Percentiles rank a stretch among this genome's conserved stretches.
Evolutionary conservation across 2,113 vertebrate species (phyloP).

Genomic region (Desmodus rotundus): DNA sequence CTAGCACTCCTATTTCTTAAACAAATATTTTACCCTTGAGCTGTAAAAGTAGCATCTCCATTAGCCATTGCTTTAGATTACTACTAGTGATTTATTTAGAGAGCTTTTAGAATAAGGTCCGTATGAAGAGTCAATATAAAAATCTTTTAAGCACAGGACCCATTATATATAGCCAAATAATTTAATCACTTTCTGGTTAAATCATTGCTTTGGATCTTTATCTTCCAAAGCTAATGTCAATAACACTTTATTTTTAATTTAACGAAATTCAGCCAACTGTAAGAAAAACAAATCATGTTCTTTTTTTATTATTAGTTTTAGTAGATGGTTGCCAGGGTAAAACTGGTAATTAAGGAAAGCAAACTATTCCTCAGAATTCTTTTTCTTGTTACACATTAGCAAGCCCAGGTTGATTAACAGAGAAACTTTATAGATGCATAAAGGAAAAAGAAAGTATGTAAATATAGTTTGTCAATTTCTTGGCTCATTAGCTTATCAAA

Average conservation of each 20-base stretch:
- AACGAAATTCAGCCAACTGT: constrained; percentile 30
- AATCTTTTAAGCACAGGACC: neutral
- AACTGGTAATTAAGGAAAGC: neutral
- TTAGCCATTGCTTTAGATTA: neutral
- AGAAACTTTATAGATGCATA: neutral
- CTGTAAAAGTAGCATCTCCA: constrained; percentile 5
- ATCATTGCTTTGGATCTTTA: constrained; percentile 42
- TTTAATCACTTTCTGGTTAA: constrained; percentile 60
- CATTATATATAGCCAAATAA: neutral
- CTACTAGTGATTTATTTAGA: neutral
- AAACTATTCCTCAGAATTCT: neutral
- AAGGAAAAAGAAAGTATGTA: neutral
- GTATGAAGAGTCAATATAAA: neutral
- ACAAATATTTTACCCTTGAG: constrained; percentile 56
- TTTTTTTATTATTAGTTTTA: constrained; percentile 36
- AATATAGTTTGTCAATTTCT: constrained; percentile 16
- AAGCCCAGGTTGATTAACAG: neutral
- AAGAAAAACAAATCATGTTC: neutral
- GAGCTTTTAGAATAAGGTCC: neutral
- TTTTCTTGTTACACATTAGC: neutral
- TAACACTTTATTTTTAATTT: constrained; percentile 58
- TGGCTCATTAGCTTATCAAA: constrained; percentile 2
- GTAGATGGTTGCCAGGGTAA: constrained; percentile 23
- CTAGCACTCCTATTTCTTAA: constrained; percentile 50
- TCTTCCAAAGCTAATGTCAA: constrained; percentile 51